Evolutionary conservation across 2,113 vertebrate genomes (phyloP).

Genomic region (Scytalopus superciliaris): DNA sequence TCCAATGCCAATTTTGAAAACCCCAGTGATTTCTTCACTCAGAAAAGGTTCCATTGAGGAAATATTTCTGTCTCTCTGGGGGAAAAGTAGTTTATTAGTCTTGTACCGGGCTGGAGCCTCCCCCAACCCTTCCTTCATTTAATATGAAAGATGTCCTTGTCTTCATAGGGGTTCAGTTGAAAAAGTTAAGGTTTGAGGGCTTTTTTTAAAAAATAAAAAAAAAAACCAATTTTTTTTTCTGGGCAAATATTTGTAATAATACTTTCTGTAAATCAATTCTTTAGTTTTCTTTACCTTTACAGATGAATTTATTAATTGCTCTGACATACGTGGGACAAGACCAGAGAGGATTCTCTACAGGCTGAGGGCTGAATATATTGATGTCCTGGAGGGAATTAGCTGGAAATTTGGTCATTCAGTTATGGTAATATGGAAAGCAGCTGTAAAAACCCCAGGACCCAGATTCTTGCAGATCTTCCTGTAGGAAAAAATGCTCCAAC

Average conservation of each 20-base stretch:
- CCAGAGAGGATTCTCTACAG: neutral
- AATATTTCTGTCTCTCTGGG: neutral
- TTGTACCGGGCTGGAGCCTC: neutral
- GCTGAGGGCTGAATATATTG: neutral
- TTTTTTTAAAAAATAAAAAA: neutral
- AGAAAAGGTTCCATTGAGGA: neutral
- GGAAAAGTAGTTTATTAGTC: neutral
- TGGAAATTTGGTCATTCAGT: neutral
- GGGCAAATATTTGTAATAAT: neutral
- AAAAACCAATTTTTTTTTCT: neutral
- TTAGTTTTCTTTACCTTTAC: neutral
- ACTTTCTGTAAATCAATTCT: neutral
- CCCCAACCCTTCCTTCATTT: neutral
- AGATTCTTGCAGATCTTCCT: neutral
- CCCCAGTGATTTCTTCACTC: neutral
- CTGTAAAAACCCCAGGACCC: neutral
- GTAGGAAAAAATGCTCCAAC: neutral
- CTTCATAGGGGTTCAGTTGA: neutral
- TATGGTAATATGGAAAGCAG: neutral
- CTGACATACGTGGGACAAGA: neutral
- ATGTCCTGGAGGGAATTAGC: neutral
- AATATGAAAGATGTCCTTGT: neutral
- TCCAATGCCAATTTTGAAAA: neutral
- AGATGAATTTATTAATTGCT: neutral
- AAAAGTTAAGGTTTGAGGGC: neutral